Evolutionary conservation across 2,888 invertebrate species (phyloP).

Genomic region (Piscicola geometra): DNA sequence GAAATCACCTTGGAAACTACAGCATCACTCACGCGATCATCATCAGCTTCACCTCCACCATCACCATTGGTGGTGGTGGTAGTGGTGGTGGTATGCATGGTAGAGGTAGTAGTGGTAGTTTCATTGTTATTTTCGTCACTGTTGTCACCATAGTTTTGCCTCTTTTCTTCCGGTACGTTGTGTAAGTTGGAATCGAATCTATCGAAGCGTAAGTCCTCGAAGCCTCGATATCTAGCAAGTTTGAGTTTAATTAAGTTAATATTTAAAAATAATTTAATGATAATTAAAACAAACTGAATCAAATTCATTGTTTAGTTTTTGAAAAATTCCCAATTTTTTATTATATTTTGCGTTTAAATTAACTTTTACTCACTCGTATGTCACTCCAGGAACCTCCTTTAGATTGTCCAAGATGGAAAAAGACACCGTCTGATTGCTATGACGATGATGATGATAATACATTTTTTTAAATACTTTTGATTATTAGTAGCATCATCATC

Average conservation of each 20-base stretch:
- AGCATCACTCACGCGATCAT: background rate
- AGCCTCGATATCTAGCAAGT: conserved; percentile 17
- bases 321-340: too few relatives aligned
- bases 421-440: background rate
- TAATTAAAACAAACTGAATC: too few relatives aligned
- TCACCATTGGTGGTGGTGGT: too few relatives aligned
- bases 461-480: background rate
- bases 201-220: conserved; percentile 23
- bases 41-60: background rate
- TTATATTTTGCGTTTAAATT: background rate
- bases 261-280: too few relatives aligned
- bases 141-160: too few relatives aligned
- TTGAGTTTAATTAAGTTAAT: too few relatives aligned
- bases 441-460: background rate
- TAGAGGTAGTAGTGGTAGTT: too few relatives aligned
- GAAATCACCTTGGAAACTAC: too few relatives aligned
- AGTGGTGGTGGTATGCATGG: too few relatives aligned
- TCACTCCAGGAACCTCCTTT: conserved; percentile 22
- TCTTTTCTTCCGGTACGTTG: background rate
- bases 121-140: too few relatives aligned
- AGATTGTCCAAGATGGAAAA: conserved; percentile 17
- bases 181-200: conserved; percentile 20
- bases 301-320: too few relatives aligned
- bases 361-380: conserved; percentile 13
- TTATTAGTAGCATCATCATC: background rate